Percentiles rank a stretch among this genome's conserved stretches.
These are phyloP conservation scores for Trachops cirrhosus DNA, from an alignment of 2,797 vertebrate species.

Conservation along the genomic window DNA sequence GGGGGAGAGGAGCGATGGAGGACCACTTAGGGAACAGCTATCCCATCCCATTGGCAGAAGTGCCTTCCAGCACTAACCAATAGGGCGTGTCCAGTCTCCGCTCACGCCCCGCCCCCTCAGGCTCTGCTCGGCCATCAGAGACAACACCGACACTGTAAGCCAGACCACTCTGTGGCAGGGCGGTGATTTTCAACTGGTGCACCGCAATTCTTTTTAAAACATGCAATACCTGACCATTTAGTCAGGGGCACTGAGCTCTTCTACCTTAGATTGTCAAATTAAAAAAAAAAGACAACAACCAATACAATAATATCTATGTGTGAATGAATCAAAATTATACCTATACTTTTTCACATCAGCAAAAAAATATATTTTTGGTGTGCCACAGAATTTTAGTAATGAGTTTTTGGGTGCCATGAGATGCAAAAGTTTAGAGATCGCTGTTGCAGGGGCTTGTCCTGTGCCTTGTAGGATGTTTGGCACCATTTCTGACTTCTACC, in stretches of 20 bases:
- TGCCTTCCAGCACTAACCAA: neutral
- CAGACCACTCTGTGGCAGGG: neutral
- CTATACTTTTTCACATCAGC: neutral
- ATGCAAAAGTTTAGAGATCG: too few relatives aligned
- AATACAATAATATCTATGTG: neutral
- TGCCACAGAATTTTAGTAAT: too few relatives aligned
- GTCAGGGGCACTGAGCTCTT: neutral
- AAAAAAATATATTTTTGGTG: neutral
- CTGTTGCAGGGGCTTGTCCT: neutral
- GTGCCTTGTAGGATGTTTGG: neutral
- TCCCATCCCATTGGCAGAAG: neutral
- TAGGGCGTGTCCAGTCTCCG: neutral
- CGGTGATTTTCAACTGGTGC: too few relatives aligned
- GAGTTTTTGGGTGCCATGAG: too few relatives aligned
- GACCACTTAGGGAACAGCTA: neutral
- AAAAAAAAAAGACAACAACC: neutral
- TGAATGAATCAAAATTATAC: neutral
- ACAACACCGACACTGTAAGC: accelerated
- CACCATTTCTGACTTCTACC: neutral
- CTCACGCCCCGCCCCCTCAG: neutral
- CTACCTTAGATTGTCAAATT: neutral
- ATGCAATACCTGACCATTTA: too few relatives aligned
- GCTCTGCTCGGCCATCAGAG: neutral
- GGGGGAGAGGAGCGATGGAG: neutral
- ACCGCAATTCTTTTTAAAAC: too few relatives aligned